Conservation (phyloP, 2,888 invertebrate genomes). For the Meloe dianella region DNA sequence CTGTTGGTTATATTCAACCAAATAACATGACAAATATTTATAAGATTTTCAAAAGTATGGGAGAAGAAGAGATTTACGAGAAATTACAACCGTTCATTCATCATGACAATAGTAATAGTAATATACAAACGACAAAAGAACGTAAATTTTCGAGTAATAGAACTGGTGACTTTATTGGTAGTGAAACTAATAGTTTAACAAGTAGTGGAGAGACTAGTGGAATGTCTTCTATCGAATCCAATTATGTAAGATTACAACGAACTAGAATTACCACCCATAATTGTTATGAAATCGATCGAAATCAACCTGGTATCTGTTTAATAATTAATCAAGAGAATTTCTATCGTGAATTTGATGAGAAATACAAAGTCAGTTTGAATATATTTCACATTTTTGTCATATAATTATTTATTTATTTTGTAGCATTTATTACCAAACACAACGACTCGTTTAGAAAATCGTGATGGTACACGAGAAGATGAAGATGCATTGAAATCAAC, state of each 20-base stretch:
- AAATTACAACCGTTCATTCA: conserved; percentile 1
- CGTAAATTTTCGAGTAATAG: conserved; percentile 7
- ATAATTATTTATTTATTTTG: conserved; percentile 24
- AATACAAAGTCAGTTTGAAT: conserved; percentile 28
- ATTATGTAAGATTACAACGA: neutral
- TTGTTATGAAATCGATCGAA: conserved; percentile 45
- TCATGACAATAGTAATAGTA: neutral
- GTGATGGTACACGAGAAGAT: conserved; percentile 57
- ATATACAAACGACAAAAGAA: neutral
- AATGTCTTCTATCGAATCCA: conserved; percentile 16
- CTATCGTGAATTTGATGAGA: conserved; percentile 43
- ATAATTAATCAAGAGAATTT: conserved; percentile 58
- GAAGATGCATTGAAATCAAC: conserved; percentile 48
- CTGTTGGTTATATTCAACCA: conserved; percentile 39
- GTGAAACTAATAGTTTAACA: neutral
- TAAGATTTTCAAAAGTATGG: conserved; percentile 46
- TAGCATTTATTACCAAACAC: conserved; percentile 45
- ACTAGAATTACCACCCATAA: conserved; percentile 17
- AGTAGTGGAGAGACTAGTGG: neutral
- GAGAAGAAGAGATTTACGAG: conserved; percentile 38
- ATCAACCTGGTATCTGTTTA: conserved; percentile 54
- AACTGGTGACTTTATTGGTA: conserved; percentile 9
- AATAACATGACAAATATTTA: conserved; percentile 44
- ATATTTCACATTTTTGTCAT: neutral
- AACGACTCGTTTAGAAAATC: conserved; percentile 43